Evolutionary conservation across 2,797 vertebrate genomes (phyloP).

Genomic region (Xenops minutus): DNA sequence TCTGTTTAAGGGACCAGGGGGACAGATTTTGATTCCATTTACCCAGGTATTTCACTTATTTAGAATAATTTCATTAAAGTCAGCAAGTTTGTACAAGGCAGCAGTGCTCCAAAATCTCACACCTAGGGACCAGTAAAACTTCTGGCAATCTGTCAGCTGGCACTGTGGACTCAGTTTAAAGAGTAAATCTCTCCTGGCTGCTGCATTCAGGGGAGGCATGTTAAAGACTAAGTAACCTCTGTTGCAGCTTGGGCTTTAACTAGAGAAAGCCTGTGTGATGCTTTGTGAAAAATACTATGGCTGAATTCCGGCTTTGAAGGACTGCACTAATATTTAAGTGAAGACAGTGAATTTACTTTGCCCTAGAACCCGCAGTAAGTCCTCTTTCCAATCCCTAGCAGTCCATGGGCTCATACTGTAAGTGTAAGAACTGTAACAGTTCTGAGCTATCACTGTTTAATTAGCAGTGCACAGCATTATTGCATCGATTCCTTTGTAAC

Average conservation of each 20-base stretch:
- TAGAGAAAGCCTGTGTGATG: background rate
- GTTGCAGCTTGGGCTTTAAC: background rate
- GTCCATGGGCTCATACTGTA: accelerated
- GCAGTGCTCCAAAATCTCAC: background rate
- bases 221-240: background rate
- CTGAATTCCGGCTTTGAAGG: background rate
- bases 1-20: background rate
- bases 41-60: background rate
- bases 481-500: background rate
- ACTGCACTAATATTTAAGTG: background rate
- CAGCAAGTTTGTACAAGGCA: background rate
- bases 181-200: background rate
- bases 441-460: background rate
- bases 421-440: background rate
- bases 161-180: background rate
- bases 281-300: background rate
- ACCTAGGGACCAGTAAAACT: background rate
- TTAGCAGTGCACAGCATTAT: background rate
- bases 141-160: background rate
- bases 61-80: background rate
- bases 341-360: background rate
- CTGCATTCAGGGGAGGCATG: background rate
- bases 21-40: background rate
- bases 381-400: background rate
- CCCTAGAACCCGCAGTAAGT: background rate